These are phyloP conservation scores for Corythornis cristatus DNA, from an alignment of 2,113 vertebrate species.

Conservation along the genomic window DNA sequence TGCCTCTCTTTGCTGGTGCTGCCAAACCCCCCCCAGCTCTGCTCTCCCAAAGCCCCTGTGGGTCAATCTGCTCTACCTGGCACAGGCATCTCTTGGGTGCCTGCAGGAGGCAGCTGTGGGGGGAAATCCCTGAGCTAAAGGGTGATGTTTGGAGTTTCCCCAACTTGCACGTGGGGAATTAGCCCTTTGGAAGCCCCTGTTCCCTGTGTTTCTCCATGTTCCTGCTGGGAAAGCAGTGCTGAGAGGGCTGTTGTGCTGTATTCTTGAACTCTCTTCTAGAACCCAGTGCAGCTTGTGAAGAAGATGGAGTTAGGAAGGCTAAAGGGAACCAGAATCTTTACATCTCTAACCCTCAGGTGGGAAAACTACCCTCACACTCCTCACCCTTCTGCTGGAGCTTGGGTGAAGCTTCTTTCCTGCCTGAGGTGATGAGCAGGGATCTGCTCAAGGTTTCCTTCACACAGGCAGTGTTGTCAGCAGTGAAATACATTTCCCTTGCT, in stretches of 20 bases:
- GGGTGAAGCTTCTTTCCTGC: background rate
- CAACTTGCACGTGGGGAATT: fast-evolving
- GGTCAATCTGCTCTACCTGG: background rate
- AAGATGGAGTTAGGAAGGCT: background rate
- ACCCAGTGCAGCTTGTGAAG: background rate
- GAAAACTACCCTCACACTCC: background rate
- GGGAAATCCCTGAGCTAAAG: background rate
- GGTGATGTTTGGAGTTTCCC: background rate
- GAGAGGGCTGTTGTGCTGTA: background rate
- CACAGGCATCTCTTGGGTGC: fast-evolving
- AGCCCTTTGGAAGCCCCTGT: background rate
- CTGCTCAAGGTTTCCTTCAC: background rate
- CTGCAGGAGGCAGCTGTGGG: background rate
- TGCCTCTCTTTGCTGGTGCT: background rate
- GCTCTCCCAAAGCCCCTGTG: background rate
- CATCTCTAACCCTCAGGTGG: slow-evolving; percentile 70
- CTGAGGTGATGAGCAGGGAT: background rate
- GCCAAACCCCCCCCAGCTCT: background rate
- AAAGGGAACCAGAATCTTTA: background rate
- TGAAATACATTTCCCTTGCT: background rate
- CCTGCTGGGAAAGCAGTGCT: background rate
- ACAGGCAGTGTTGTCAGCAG: background rate
- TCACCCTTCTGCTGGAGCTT: background rate
- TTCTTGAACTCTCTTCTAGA: slow-evolving; percentile 30
- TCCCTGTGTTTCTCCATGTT: background rate